Evolutionary conservation across 2,888 invertebrate species (phyloP), one percentile per base, ranked within the genome.

Genomic region (Campaea margaritaria): DNA sequence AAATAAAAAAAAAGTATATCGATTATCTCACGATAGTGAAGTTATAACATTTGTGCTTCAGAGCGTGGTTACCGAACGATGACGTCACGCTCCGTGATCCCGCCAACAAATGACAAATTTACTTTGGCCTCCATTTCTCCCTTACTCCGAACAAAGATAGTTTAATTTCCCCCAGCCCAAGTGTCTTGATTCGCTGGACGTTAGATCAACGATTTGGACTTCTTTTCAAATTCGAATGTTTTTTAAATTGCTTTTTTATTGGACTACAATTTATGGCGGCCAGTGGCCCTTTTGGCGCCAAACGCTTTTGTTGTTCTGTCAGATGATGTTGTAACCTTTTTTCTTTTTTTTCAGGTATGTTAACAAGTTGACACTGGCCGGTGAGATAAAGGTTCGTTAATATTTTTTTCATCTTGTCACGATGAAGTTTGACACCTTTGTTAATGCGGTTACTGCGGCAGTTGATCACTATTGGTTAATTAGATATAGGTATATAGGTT

Each of bases 231-330:
- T 88, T 88, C 82, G 85, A 86, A 83, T 85, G 84, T 86, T 85
- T 86, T 88, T 86, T 83, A 85, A 87, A 91, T 90, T 89, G 86
- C 87, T 88, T 89, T 89, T 91, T 89, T 90, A 91, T 89, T 91
- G 86, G 89, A 81, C 80, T 83, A 80, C 79, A 87, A 89, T 91
- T 90, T 89, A 91, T 89, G 81, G 78, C 73, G 72, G 77, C 78
- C 76, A 76, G 80, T 75, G 75, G 83, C 78, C 79, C 81, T 83
- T 85, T 86, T 83, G 83, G 86, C 81, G 87, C 87, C 87, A 85
- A 85, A 85, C 59, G 58, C 64, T 64, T 69, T 69, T 69, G 65
- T 68, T 55, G 55, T 51, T 51, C 62, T 64, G 64, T 68, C 55
- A 57, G 67, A 68, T 68, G 62, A 65, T 64, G 62, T 61, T 68